Conservation (phyloP, 2,888 invertebrate species). For the Latrodectus hesperus region DNA sequence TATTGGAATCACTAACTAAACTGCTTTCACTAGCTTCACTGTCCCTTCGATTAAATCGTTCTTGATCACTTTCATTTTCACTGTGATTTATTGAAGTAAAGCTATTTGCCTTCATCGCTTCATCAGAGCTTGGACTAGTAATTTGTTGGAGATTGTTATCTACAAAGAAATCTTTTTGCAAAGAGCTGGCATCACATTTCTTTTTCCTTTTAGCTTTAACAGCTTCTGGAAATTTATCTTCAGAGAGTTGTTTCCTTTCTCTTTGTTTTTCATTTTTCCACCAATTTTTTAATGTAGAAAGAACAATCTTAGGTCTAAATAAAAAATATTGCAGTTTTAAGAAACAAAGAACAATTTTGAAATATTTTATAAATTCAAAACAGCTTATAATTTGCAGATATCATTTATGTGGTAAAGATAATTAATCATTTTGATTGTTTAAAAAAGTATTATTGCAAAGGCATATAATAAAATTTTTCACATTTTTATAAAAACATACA, state of each 20-base stretch:
- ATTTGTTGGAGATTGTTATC: constrained; percentile 18
- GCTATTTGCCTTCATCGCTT: constrained; percentile 31
- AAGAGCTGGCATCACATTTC: not conserved
- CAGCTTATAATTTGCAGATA: no score
- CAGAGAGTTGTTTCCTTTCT: constrained; percentile 65
- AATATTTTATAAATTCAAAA: no score
- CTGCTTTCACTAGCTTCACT: constrained; percentile 40
- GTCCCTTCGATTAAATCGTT: constrained; percentile 29
- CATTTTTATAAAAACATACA: no score
- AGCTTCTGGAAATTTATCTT: constrained; percentile 26
- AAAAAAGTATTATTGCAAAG: no score
- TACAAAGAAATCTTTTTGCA: constrained; percentile 6
- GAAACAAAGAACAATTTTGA: no score
- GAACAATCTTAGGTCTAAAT: constrained; percentile 73
- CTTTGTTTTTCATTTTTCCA: constrained; percentile 75
- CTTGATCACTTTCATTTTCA: constrained; percentile 53
- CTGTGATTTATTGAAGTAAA: constrained; percentile 56
- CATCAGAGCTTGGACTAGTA: constrained; percentile 29
- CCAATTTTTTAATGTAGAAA: constrained; percentile 74
- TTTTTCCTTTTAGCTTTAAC: constrained; percentile 45
- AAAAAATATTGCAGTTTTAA: not conserved
- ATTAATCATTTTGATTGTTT: no score
- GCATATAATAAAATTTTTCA: no score
- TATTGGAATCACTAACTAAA: constrained; percentile 21
- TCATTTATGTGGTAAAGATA: no score